Conservation (phyloP, 2,113 vertebrate genomes). For the Ranitomeya variabilis region DNA sequence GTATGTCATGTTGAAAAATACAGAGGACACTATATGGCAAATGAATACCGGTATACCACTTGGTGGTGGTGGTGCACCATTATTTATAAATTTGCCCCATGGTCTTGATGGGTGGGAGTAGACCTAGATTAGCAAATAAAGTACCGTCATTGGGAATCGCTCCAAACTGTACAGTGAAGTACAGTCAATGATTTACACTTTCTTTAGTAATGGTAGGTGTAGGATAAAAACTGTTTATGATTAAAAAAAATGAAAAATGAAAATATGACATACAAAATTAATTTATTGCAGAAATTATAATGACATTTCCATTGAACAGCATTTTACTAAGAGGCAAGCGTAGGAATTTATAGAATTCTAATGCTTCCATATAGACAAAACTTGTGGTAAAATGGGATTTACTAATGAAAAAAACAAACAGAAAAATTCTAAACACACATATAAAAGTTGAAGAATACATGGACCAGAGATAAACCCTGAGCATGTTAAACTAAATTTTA, state of each 20-base stretch:
- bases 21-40: no score
- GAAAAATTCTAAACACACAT: background rate
- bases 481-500: slow-evolving; percentile 10
- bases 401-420: background rate
- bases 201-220: background rate
- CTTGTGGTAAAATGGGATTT: background rate
- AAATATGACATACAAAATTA: no score
- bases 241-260: background rate
- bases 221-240: background rate
- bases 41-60: no score
- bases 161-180: background rate
- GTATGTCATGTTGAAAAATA: no score
- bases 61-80: no score
- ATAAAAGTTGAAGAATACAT: background rate
- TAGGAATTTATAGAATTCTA: background rate
- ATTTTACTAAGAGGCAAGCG: background rate
- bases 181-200: background rate
- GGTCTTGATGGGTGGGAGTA: background rate
- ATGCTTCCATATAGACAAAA: background rate
- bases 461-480: background rate
- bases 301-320: background rate
- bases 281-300: background rate
- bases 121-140: background rate
- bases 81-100: background rate
- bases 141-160: background rate